Evolutionary conservation across 1,140 invertebrate genomes (phyloP).

Genomic region (Mesaphorura yosii): DNA sequence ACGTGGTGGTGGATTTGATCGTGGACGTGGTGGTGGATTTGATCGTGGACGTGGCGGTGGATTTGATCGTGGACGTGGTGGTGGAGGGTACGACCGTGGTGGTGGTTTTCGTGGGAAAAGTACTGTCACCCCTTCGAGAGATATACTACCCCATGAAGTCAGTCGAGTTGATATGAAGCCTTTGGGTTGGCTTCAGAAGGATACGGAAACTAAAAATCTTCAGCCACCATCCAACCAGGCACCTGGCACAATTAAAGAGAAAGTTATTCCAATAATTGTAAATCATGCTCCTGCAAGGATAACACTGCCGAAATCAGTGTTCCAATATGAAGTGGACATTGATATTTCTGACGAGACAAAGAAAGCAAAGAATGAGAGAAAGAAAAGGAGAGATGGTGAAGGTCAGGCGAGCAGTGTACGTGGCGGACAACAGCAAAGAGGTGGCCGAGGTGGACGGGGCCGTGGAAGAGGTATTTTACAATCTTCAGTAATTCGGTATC

Average conservation of each 20-base stretch:
- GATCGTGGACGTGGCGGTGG: background rate
- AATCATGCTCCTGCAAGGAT: background rate
- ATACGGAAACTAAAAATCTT: no score
- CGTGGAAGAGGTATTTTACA: no score
- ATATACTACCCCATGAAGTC: background rate
- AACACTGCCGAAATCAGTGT: background rate
- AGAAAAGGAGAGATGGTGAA: background rate
- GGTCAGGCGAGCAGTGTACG: no score
- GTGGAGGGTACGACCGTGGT: background rate
- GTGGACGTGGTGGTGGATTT: background rate
- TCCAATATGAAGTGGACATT: slow-evolving; percentile 6
- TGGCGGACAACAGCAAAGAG: no score
- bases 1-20: background rate
- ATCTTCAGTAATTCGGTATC: no score
- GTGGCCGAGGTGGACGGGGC: no score
- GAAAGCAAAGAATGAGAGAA: background rate
- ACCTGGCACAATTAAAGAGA: background rate
- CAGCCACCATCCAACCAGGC: background rate
- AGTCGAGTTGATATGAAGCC: background rate
- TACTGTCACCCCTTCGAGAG: background rate
- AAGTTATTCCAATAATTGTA: background rate
- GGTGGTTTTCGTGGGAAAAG: background rate
- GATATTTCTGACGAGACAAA: background rate
- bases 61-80: slow-evolving; percentile 1
- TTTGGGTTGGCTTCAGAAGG: background rate